These are phyloP conservation scores for Nothoprocta perdicaria DNA, from an alignment of 2,113 vertebrate species.

Conservation along the genomic window DNA sequence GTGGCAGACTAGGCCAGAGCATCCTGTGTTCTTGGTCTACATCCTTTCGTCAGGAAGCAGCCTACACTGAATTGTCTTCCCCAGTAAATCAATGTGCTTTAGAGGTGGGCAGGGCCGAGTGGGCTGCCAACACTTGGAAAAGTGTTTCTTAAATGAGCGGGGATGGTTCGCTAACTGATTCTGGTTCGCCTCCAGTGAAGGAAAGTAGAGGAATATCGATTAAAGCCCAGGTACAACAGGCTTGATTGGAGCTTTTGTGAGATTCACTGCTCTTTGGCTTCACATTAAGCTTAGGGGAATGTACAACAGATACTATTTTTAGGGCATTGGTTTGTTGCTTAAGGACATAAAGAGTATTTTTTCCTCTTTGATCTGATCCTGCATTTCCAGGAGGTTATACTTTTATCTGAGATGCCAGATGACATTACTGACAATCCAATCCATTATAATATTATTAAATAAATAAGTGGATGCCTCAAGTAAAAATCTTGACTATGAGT, in stretches of 20 bases:
- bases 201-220: constrained; percentile 59
- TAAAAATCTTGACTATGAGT: background rate
- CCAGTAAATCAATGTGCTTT: background rate
- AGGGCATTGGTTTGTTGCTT: constrained; percentile 32
- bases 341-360: constrained; percentile 16
- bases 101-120: background rate
- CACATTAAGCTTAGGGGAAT: constrained; percentile 27
- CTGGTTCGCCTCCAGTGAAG: constrained; percentile 3
- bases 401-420: constrained; percentile 23
- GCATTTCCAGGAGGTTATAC: constrained; percentile 38
- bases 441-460: constrained; percentile 28
- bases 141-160: constrained; percentile 12
- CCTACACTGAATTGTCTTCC: background rate
- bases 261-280: constrained; percentile 57
- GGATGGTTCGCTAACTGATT: constrained; percentile 17
- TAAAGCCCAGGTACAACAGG: constrained; percentile 53
- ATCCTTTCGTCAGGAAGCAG: background rate
- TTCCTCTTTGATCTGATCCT: constrained; percentile 43
- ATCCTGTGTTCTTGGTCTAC: background rate
- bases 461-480: background rate
- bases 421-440: constrained; percentile 28
- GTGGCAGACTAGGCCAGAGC: background rate
- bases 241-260: constrained; percentile 60
- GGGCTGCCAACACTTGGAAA: background rate
- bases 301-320: constrained; percentile 69